Evolutionary conservation across 2,888 invertebrate genomes (phyloP), one percentile per base, ranked within the genome.

Genomic region (Lamellibrachia satsuma): DNA sequence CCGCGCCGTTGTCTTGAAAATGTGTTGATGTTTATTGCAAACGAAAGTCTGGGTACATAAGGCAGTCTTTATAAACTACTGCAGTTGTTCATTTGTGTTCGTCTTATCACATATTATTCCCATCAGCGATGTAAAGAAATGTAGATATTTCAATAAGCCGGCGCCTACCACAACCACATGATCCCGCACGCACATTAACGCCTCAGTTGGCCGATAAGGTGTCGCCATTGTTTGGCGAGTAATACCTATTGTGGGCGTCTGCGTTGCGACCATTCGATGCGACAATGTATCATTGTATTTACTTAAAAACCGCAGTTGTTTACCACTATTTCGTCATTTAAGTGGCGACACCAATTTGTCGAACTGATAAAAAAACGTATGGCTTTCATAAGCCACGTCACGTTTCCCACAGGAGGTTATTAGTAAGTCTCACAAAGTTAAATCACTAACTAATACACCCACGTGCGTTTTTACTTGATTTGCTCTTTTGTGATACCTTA

Each of bases 151-250:
- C 75, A n/a, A 75, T 75, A 75, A 22, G 75, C 15, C 15, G 75
- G 75, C 75, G 75, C 75, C 75, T 22, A n/a, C n/a, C 75, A 6
- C 22, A n/a, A 39, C 1, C 39, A 39, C 39, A 15, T 15, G 75
- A 22, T 75, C 75, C 75, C 22, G 22, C 75, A n/a, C 75, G 3
- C 75, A 22, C 75, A 3, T 4, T 75, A 75, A 75, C 75, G 75
- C 75, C 75, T 75, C 75, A 75, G 22, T 75, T 75, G 75, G 15
- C 75, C 75, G 75, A 75, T 75, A 75, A 75, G 75, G 75, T 75
- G 75, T 75, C 75, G 75, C 75, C 75, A 75, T 75, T 75, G 75
- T 75, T 75, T n/a, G 39, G 0, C 2, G 22, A 75, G 75, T 6
- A n/a, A 75, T 15, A 75, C 75, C 75, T 75, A 15, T 11, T 3